Evolutionary conservation across 2,797 vertebrate species (phyloP).

Genomic region (Margarornis squamiger): DNA sequence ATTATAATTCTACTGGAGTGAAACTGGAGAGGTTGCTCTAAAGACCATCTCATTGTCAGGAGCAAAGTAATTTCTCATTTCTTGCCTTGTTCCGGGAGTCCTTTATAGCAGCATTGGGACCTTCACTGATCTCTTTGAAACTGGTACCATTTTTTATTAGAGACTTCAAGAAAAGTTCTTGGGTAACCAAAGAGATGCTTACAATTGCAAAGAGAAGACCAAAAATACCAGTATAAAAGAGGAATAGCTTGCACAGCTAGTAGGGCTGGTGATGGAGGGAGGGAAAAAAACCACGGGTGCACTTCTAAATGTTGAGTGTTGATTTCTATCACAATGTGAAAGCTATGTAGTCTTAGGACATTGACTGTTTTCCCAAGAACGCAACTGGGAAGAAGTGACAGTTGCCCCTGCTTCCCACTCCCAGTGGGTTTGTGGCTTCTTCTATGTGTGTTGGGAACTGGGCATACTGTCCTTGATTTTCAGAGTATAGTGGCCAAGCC

Average conservation of each 20-base stretch:
- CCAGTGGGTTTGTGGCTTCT: not conserved
- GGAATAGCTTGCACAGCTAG: not conserved
- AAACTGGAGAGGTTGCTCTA: not conserved
- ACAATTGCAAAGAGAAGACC: not conserved
- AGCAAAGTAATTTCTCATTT: not conserved
- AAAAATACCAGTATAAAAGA: not conserved
- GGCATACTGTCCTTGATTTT: not conserved
- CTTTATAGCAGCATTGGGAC: not conserved
- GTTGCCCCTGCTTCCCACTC: not conserved
- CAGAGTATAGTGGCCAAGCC: not conserved
- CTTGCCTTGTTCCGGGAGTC: not conserved
- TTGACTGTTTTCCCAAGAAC: not conserved
- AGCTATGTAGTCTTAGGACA: rapidly evolving
- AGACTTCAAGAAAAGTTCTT: not conserved
- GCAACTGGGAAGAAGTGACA: not conserved
- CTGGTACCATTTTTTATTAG: not conserved
- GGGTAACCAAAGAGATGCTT: not conserved
- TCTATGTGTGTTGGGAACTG: not conserved
- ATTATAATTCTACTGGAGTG: not conserved
- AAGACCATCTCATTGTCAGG: not conserved
- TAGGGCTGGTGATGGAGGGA: not conserved
- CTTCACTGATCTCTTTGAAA: not conserved
- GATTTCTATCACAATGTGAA: not conserved
- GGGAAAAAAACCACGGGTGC: rapidly evolving
- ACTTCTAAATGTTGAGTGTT: not conserved